Evolutionary conservation across 2,888 invertebrate species (phyloP), one percentile per base, ranked within the genome.

Genomic region (Sminthurinus aureus): DNA sequence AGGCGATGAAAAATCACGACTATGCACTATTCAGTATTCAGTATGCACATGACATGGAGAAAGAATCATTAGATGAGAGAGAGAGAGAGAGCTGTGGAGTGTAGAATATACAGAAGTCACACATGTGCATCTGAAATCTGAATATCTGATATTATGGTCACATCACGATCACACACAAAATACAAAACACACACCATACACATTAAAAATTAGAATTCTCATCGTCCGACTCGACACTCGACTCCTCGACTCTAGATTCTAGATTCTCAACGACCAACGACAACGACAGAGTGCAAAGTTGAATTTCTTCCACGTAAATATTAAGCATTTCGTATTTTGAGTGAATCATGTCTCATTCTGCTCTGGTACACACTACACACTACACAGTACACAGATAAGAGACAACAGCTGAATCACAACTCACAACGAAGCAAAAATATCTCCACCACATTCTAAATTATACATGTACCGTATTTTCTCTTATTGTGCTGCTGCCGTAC

Each of bases 281-380:
- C 18, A 20, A 20, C 22, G 67, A 69, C n/a, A 69, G 20, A 69
- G 67, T n/a, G 20, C 11, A 69, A 69, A 24, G 24, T 71, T 71
- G 13, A 71, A 12, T 11, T 71, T 8, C 38, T 13, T 26, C 8
- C 71, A 24, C 24, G 9, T 71, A 22, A 58, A 58, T 0, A 0
- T 71, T 24, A 12, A 6, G 6, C 24, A 71, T 24, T 8, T 24
- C 12, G 58, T 51, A 75, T 50, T 20, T 13, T 11, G 18, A 20
- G n/a, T 22, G 12, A 4, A 75, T 11, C 75, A 15, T 24, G 26
- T 12, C 66, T 67, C 79, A 79, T 79, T 80, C 71, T 80, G 80
- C 80, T 80, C 80, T 80, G 71, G 71, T 80, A 80, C 69, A 71
- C 79, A 79, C 71, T 79, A 71, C 79, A 71, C 52, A n/a, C n/a